A percentile compares a stretch with the other conserved stretches of the same genome.
phyloP scores from a whole-genome alignment of 2,797 vertebrate genomes.

The Enteromius radiatus region DNA sequence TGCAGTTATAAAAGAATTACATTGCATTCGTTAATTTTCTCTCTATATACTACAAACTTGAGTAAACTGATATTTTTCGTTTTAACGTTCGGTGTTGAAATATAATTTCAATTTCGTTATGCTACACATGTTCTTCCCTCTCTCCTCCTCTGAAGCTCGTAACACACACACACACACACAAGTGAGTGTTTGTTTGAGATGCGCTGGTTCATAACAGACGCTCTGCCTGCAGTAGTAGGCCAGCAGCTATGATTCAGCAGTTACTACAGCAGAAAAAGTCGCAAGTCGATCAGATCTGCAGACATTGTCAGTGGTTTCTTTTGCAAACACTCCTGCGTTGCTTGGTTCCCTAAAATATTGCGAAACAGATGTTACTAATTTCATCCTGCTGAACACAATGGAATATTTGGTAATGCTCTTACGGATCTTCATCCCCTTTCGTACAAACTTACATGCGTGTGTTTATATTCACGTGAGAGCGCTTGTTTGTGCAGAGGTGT shows the following conservation, averaged over 20 bases:
- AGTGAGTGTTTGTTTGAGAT: constrained; percentile 75
- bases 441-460: background rate
- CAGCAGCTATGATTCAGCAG: constrained; percentile 53
- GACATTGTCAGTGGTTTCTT: background rate
- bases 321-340: constrained; percentile 1
- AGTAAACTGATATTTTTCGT: background rate
- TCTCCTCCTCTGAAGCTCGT: constrained; percentile 65
- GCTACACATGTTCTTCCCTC: constrained; percentile 30
- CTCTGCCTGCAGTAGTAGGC: constrained; percentile 50
- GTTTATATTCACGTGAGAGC: background rate
- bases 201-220: constrained; percentile 54
- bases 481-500: constrained; percentile 9
- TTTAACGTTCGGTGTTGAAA: background rate
- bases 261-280: constrained; percentile 38
- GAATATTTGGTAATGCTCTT: constrained; percentile 5
- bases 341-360: constrained; percentile 37
- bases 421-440: background rate
- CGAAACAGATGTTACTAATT: constrained; percentile 22
- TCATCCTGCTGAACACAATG: background rate
- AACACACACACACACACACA: constrained; percentile 44
- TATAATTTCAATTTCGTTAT: background rate
- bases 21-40: background rate
- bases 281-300: background rate
- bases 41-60: background rate
- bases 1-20: background rate